phyloP scores from a whole-genome alignment of 2,888 invertebrate species.

The Adelphocoris suturalis region DNA sequence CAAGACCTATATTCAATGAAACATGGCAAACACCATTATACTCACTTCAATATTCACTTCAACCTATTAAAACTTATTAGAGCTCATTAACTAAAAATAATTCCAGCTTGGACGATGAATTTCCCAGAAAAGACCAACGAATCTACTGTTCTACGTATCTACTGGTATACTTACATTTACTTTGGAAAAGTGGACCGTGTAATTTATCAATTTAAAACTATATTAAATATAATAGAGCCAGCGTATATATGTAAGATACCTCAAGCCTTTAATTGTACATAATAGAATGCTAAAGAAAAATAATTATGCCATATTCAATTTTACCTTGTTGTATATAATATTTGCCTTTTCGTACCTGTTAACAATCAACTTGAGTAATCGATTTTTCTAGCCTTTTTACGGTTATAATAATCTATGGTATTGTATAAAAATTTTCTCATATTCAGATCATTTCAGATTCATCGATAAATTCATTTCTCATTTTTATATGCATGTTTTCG shows the following conservation, averaged over 20 bases:
- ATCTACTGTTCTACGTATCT: not conserved
- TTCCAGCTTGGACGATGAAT: not conserved
- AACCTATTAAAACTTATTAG: too few relatives aligned
- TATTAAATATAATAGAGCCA: not conserved
- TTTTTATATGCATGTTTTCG: too few relatives aligned
- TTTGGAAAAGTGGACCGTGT: slow-evolving; percentile 66
- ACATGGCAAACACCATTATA: too few relatives aligned
- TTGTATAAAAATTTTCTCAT: not conserved
- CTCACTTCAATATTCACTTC: too few relatives aligned
- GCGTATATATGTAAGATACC: slow-evolving; percentile 41
- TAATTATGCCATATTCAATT: slow-evolving; percentile 55
- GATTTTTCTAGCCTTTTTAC: slow-evolving; percentile 46
- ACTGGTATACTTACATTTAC: not conserved
- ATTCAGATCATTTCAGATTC: not conserved
- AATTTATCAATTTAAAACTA: slow-evolving; percentile 17
- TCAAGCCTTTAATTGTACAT: slow-evolving; percentile 64
- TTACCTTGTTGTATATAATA: slow-evolving; percentile 15
- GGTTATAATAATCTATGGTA: not conserved
- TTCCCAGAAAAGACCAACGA: not conserved
- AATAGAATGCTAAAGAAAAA: slow-evolving; percentile 7
- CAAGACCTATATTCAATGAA: too few relatives aligned
- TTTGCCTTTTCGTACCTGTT: slow-evolving; percentile 64
- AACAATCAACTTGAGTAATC: slow-evolving; percentile 47
- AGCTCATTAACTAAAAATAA: not conserved
- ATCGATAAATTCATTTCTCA: too few relatives aligned